A percentile compares a stretch with the other conserved stretches of the same genome.
These are phyloP conservation scores for Drosophila hydei DNA, from an alignment of 1,140 invertebrate species.

Conservation along the genomic window DNA sequence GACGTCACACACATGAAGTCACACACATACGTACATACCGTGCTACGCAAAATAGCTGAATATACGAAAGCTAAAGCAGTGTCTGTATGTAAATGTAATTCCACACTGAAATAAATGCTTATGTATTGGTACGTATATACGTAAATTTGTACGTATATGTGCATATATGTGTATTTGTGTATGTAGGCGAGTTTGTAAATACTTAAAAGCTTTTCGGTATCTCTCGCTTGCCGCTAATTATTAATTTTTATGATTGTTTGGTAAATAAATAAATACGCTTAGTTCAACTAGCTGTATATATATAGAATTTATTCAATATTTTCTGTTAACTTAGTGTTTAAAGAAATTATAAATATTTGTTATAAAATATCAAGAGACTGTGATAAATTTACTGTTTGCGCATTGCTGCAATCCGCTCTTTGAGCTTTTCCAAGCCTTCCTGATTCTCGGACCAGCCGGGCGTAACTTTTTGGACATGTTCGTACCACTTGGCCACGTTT, in stretches of 20 bases:
- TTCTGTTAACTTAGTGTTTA: not conserved
- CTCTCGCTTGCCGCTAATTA: not conserved
- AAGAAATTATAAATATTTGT: not conserved
- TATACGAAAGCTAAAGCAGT: no score
- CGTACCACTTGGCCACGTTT: conserved; percentile 89
- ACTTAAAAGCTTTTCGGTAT: not conserved
- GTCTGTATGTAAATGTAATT: no score
- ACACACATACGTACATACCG: not conserved
- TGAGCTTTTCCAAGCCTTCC: conserved; percentile 74
- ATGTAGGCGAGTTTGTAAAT: not conserved
- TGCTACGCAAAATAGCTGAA: no score
- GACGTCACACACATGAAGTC: no score
- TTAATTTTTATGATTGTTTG: not conserved
- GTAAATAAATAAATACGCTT: not conserved
- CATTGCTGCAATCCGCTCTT: conserved; percentile 1
- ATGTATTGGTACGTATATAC: not conserved
- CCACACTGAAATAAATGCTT: no score
- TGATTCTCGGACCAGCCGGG: conserved; percentile 88
- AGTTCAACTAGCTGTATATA: not conserved
- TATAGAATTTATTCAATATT: no score
- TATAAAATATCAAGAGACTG: no score
- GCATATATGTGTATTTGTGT: not conserved
- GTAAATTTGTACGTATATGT: not conserved
- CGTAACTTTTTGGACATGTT: conserved; percentile 87
- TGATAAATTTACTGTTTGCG: conserved; percentile 9